Percentiles rank a stretch among this genome's conserved stretches.
Evolutionary conservation across 2,113 vertebrate genomes (phyloP).

Genomic region (Pimephales promelas): DNA sequence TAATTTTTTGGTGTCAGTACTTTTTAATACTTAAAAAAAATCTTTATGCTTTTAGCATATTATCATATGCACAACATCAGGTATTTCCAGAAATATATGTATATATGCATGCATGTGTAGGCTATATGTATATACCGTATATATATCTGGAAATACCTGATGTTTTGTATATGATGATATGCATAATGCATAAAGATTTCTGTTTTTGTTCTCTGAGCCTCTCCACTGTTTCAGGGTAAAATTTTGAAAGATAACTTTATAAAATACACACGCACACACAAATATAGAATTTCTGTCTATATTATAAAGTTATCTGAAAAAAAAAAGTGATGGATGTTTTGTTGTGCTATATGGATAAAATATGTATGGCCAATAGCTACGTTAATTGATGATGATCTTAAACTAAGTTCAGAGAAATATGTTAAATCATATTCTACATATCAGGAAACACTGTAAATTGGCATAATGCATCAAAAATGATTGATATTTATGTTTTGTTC

Average conservation of each 20-base stretch:
- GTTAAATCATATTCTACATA: background rate
- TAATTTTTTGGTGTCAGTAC: background rate
- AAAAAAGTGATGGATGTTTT: background rate
- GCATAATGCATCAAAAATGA: background rate
- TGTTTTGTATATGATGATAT: background rate
- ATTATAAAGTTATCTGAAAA: background rate
- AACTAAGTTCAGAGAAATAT: background rate
- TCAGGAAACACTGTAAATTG: background rate
- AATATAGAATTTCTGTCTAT: too few species aligned
- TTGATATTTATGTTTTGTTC: background rate
- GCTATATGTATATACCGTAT: too few species aligned
- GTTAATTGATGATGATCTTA: background rate
- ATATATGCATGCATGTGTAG: rapidly evolving
- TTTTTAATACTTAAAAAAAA: background rate
- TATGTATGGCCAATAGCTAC: background rate
- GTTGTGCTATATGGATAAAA: background rate
- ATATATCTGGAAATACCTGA: background rate
- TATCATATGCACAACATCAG: background rate
- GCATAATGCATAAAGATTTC: background rate
- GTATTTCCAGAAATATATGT: background rate
- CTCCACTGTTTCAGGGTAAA: too few species aligned
- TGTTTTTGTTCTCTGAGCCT: too few species aligned
- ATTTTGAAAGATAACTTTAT: too few species aligned
- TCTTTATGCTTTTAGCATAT: background rate
- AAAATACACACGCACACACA: too few species aligned